Evolutionary conservation across 2,797 vertebrate genomes (phyloP).

Genomic region (Bradypodion pumilum): DNA sequence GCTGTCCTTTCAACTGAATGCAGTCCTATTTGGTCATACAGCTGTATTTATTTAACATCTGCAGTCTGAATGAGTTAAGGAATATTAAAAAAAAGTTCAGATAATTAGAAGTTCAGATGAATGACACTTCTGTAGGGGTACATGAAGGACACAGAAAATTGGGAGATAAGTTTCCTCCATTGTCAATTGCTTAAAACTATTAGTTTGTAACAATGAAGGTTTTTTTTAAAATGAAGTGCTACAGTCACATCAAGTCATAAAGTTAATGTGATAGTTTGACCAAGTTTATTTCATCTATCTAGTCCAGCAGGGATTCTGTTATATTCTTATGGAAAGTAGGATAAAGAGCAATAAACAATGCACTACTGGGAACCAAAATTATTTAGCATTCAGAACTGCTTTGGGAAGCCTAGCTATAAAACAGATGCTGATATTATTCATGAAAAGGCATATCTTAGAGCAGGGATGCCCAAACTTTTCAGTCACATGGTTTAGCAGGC

Average conservation of each 20-base stretch:
- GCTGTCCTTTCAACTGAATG: constrained; percentile 32
- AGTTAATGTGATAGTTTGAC: background rate
- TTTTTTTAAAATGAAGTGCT: constrained; percentile 5
- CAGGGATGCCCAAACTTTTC: too few relatives aligned
- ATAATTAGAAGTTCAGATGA: constrained; percentile 41
- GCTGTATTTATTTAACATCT: constrained; percentile 44
- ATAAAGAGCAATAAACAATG: background rate
- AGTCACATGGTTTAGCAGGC: too few relatives aligned
- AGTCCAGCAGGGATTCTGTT: background rate
- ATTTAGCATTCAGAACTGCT: background rate
- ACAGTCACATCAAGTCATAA: background rate
- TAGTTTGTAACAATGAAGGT: background rate
- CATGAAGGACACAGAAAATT: constrained; percentile 17
- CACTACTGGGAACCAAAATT: background rate
- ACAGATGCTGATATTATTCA: too few relatives aligned
- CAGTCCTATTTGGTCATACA: constrained; percentile 12
- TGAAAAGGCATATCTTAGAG: background rate
- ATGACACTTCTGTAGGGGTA: constrained; percentile 15
- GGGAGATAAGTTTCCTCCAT: constrained; percentile 4
- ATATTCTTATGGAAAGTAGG: background rate
- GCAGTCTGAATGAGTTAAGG: constrained; percentile 18
- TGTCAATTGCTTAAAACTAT: constrained; percentile 1
- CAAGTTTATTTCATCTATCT: too few relatives aligned
- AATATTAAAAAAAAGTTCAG: constrained; percentile 31
- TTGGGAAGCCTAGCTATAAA: background rate